A percentile compares a stretch with the other conserved stretches of the same genome.
Evolutionary conservation across 2,113 vertebrate species (phyloP).

Genomic region (Hippocampus abdominalis): DNA sequence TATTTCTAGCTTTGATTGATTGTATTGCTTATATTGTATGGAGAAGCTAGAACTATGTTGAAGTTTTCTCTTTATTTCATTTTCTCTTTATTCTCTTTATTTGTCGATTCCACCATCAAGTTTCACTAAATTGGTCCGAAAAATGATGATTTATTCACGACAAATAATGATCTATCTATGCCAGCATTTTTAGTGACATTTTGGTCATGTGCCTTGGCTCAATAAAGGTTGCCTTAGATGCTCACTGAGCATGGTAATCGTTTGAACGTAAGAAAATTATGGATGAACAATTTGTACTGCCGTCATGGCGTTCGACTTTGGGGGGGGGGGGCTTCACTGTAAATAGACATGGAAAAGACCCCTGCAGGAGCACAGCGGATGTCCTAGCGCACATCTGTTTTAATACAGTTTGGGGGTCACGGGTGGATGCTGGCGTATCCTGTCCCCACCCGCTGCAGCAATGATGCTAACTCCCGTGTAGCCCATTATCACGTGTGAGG

Average conservation of each 20-base stretch:
- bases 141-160: no score
- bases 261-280: not conserved
- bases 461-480: constrained; percentile 46
- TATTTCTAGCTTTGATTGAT: not conserved
- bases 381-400: constrained; percentile 32
- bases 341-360: not conserved
- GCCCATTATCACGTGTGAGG: constrained; percentile 46
- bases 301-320: not conserved
- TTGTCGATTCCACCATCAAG: not conserved
- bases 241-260: not conserved
- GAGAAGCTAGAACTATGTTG: not conserved
- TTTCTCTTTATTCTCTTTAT: no score
- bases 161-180: no score
- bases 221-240: not conserved
- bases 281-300: not conserved
- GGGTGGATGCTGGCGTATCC: constrained; percentile 38
- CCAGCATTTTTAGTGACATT: not conserved
- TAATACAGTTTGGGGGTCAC: constrained; percentile 46
- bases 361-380: constrained; percentile 14
- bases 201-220: not conserved
- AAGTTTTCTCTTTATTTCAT: no score
- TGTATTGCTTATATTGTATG: not conserved
- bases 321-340: not conserved
- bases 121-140: no score
- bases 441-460: constrained; percentile 44